phyloP scores from a whole-genome alignment of 2,888 invertebrate species.

The Suillia variegata region DNA sequence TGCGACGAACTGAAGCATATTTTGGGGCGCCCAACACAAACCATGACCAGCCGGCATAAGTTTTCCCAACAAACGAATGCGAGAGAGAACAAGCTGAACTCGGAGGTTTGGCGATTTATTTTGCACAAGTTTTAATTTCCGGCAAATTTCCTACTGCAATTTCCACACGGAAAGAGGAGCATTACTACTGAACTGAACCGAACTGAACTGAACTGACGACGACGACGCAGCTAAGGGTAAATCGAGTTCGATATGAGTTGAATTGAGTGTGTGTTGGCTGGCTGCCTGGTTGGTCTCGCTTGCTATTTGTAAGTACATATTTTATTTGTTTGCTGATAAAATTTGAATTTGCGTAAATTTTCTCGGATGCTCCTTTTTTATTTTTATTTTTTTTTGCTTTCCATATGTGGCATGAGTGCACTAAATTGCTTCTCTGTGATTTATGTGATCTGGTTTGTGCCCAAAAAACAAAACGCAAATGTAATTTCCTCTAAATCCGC shows the following conservation, averaged over 20 bases:
- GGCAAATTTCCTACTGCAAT: constrained; percentile 56
- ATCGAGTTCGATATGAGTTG: neutral
- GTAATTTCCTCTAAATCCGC: too few relatives aligned
- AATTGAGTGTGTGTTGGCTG: neutral
- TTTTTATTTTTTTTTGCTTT: too few relatives aligned
- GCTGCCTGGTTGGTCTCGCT: constrained; percentile 1
- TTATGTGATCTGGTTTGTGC: too few relatives aligned
- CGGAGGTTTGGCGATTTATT: constrained; percentile 50
- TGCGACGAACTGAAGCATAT: too few relatives aligned
- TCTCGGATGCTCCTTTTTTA: too few relatives aligned
- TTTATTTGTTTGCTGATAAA: constrained; percentile 18
- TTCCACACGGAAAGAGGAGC: constrained; percentile 37
- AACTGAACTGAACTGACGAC: neutral
- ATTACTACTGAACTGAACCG: neutral
- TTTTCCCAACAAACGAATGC: neutral
- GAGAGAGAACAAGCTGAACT: too few relatives aligned
- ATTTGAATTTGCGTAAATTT: constrained; percentile 17
- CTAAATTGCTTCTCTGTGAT: too few relatives aligned
- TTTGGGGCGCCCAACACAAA: neutral
- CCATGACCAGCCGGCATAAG: neutral
- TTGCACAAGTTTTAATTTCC: constrained; percentile 57
- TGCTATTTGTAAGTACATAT: constrained; percentile 16
- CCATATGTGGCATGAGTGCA: too few relatives aligned
- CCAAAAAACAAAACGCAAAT: too few relatives aligned
- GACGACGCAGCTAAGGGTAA: too few relatives aligned